Evolutionary conservation across 2,888 invertebrate species (phyloP).

Genomic region (Rhaphigaster nebulosa): DNA sequence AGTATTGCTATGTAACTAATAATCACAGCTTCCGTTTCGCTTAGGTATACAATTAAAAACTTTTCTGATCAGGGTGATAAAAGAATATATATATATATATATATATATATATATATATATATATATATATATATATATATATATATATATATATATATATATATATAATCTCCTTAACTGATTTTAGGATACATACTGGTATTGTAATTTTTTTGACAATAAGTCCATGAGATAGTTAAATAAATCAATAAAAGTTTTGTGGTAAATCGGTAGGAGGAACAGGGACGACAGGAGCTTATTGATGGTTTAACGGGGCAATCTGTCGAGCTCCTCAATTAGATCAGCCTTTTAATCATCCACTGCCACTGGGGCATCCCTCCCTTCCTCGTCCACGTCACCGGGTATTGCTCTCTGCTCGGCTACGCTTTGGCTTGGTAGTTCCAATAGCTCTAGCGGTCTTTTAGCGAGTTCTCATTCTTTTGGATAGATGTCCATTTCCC

Average conservation of each 20-base stretch:
- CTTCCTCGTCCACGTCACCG: background rate
- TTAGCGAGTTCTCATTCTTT: background rate
- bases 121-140: no score
- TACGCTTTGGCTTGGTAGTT: no score
- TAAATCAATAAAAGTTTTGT: background rate
- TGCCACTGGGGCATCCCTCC: background rate
- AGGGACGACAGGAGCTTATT: background rate
- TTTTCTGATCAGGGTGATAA: no score
- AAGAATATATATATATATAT: no score
- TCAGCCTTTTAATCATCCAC: slow-evolving; percentile 45
- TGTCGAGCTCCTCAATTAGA: background rate
- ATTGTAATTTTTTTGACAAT: background rate
- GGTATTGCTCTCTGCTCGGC: background rate
- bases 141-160: no score
- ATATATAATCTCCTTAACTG: no score
- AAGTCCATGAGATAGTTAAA: background rate
- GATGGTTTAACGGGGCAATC: slow-evolving; percentile 33
- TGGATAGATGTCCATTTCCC: background rate
- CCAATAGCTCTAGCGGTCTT: background rate
- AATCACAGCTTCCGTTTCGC: no score
- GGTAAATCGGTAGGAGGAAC: background rate
- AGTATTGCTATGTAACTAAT: no score
- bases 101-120: no score
- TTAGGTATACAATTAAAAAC: no score
- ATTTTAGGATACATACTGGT: no score